Evolutionary conservation across 2,797 vertebrate species (phyloP), one percentile per base, ranked within the genome.

Genomic region (Rousettus madagascariensis): DNA sequence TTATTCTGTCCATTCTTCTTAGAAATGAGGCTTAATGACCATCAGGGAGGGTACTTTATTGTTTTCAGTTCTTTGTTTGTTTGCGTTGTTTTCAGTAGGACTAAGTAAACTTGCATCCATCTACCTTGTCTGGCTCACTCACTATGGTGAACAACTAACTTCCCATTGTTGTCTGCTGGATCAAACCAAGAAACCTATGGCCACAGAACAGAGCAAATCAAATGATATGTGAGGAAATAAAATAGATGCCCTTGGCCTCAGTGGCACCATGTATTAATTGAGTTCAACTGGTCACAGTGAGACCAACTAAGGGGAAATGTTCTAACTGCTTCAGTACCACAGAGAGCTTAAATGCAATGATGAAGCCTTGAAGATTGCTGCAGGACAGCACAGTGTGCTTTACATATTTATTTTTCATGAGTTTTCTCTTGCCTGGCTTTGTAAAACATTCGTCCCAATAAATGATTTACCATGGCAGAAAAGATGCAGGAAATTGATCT

Each of bases 351-450:
- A 96, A 89, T 24, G 30, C 0, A 1, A 33, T n/a, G 2, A 33
- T n/a, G 74, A 92, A 95, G 43, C 41, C 59, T 88, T n/a, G 55
- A 74, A 92, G 74, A 86, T 38, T 63, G 53, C 95, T 74, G n/a
- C 71, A 80, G 66, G 78, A 97, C 74, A 71, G 78, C 26, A n/a
- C 7, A 30, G 96, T 95, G 93, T 97, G 97, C 98, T 98, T 98
- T 96, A 96, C 86, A 68, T 98, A 98, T 98, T 98, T 98, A 98
- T 98, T 98, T 98, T 98, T 98, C 97, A 98, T 98, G 98, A 98
- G 98, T 80, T 16, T 96, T 98, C 92, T 98, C 96, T 97, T 97
- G 93, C 92, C 86, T 95, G 94, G 93, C 97, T 98, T 98, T 98
- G 97, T 98, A 98, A 98, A 98, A 98, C 94, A 97, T 97, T 86